These are phyloP conservation scores for Strix occidentalis DNA, from an alignment of 2,797 vertebrate species.

Conservation along the genomic window DNA sequence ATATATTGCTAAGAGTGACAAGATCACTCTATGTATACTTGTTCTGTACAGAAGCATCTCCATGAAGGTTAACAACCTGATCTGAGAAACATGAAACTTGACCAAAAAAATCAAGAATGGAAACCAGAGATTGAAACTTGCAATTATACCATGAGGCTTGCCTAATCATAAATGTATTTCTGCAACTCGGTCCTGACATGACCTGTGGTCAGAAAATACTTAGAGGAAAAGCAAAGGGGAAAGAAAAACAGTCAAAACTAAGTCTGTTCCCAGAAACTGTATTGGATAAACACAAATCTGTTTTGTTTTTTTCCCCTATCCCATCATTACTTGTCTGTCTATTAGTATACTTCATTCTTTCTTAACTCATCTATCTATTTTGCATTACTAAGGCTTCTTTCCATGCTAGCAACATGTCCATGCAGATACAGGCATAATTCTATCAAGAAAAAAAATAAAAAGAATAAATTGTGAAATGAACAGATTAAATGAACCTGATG, in stretches of 20 bases:
- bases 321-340: not conserved
- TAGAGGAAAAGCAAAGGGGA: not conserved
- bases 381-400: not conserved
- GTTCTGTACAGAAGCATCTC: not conserved
- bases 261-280: not conserved
- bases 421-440: not conserved
- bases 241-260: not conserved
- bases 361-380: not conserved
- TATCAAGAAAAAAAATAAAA: not conserved
- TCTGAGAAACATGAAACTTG: not conserved
- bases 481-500: not conserved
- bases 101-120: not conserved
- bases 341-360: not conserved
- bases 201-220: not conserved
- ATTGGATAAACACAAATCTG: not conserved
- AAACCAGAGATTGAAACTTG: not conserved
- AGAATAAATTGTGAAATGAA: not conserved
- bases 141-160: not conserved
- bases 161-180: not conserved
- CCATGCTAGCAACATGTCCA: fast-evolving
- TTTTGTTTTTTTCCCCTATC: not conserved
- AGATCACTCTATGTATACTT: not conserved
- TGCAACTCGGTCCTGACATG: not conserved
- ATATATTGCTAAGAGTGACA: not conserved
- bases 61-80: not conserved